phyloP scores from a whole-genome alignment of 1,140 invertebrate species.

The Sweltsa coloradensis region DNA sequence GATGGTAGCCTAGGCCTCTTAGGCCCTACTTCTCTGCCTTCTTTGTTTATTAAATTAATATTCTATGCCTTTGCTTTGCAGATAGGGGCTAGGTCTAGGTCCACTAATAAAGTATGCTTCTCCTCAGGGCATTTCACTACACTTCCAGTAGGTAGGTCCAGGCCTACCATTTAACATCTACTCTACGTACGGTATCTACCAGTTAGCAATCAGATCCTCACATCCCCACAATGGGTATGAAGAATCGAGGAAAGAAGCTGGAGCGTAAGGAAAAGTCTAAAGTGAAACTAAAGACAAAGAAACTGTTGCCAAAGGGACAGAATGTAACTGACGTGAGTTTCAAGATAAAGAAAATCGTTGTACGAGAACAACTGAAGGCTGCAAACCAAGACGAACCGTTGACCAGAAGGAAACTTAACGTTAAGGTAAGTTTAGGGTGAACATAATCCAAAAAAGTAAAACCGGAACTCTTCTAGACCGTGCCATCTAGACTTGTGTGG shows the following conservation, averaged over 20 bases:
- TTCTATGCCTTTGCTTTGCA: too few relatives aligned
- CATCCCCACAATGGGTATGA: too few relatives aligned
- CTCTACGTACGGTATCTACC: too few relatives aligned
- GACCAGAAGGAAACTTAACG: conserved; percentile 58
- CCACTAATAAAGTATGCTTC: too few relatives aligned
- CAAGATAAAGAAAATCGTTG: conserved; percentile 75
- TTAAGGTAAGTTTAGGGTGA: conserved; percentile 45
- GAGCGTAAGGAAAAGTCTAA: conserved; percentile 64
- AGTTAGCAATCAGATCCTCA: too few relatives aligned
- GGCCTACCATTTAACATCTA: too few relatives aligned
- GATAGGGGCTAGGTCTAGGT: too few relatives aligned
- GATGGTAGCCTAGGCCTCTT: too few relatives aligned
- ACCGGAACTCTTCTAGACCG: conserved; percentile 5
- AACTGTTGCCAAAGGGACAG: conserved; percentile 43
- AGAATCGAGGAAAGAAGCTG: conserved; percentile 45
- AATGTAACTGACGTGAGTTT: conserved; percentile 80
- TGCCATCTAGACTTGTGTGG: conserved; percentile 10
- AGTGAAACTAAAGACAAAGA: conserved; percentile 56
- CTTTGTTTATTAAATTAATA: too few relatives aligned
- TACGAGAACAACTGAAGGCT: conserved; percentile 61
- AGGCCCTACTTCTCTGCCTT: too few relatives aligned
- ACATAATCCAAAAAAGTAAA: conserved; percentile 8
- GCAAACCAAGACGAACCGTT: conserved; percentile 43
- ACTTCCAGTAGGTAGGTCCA: too few relatives aligned
- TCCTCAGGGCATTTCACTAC: too few relatives aligned